Evolutionary conservation across 2,113 vertebrate genomes (phyloP), one percentile per base, ranked within the genome.

Genomic region (Melozone crissalis): DNA sequence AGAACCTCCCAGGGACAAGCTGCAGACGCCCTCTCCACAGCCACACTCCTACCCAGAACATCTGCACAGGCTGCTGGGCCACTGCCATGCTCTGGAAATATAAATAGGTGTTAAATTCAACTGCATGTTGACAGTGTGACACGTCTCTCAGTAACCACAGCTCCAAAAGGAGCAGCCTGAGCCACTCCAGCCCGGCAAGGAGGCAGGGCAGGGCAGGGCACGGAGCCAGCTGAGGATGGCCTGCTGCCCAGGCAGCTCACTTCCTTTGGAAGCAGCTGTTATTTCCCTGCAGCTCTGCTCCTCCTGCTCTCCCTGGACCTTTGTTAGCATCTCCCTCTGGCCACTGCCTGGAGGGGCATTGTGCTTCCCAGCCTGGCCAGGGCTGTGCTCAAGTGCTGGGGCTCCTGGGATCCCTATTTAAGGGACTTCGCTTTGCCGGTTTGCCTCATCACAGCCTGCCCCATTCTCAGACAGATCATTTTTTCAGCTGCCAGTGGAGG

Each of bases 131-230:
- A 97, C 90, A 94, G 44, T 3, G 74, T 90, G 86, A 95, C 96
- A 95, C 94, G 83, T 89, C 91, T 93, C 93, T 86, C 93, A 77
- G 85, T 73, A 95, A 97, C 89, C 55, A 89, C 80, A 92, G 88
- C 82, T 96, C 90, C 91, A 82, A 93, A 92, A 90, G 84, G 76
- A 94, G 95, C 74, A 87, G 93, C 5, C 90, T 86, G 65, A 65
- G 89, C 92, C 28, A 11, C 87, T 78, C 61, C 89, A 83, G 82
- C 79, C 71, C 73, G 2, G 52, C 13, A 11, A 91, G 85, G 61
- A 96, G 79, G 93, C 62, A 81, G 51, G 65, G 84, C 33, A 57
- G 39, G 77, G 96, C 30, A 57, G 39, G 81, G 96, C 93, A 75
- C 2, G 1, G 21, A 30, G 72, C 93, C 93, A 95, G 87, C 44